Evolutionary conservation across 2,113 vertebrate genomes (phyloP).

Genomic region (Dromas ardeola): DNA sequence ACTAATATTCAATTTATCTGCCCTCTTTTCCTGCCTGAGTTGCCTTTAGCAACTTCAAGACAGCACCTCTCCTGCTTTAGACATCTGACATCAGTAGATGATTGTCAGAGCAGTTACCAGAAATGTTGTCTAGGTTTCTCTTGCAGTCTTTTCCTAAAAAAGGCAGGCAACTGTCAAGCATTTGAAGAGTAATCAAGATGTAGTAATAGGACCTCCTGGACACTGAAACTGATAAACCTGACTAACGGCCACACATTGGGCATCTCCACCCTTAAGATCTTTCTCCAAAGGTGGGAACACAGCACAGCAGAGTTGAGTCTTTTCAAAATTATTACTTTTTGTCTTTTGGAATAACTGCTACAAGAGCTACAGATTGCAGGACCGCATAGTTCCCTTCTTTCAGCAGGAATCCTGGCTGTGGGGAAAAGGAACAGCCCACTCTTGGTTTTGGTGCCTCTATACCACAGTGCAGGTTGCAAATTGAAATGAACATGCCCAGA

Average conservation of each 20-base stretch:
- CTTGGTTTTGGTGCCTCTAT: not conserved
- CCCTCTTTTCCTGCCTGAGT: not conserved
- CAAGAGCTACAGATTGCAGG: not conserved
- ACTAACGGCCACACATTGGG: not conserved
- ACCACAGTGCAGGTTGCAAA: not conserved
- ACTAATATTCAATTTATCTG: not conserved
- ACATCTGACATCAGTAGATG: not conserved
- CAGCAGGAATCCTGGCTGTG: not conserved
- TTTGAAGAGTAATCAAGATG: not conserved
- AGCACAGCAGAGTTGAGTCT: fast-evolving
- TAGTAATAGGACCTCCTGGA: not conserved
- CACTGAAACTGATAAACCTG: not conserved
- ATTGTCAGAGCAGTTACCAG: not conserved
- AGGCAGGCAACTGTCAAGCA: not conserved
- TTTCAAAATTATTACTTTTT: not conserved
- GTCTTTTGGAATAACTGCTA: not conserved
- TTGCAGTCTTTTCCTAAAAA: not conserved
- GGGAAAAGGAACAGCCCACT: not conserved
- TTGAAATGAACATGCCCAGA: not conserved
- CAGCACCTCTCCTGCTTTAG: not conserved
- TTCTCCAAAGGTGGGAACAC: not conserved
- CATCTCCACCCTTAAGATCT: not conserved
- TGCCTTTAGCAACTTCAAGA: not conserved
- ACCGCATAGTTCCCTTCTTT: not conserved
- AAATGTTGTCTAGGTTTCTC: not conserved